Evolutionary conservation across 2,113 vertebrate species (phyloP), one percentile per base, ranked within the genome.

Genomic region (Brachirus orientalis): DNA sequence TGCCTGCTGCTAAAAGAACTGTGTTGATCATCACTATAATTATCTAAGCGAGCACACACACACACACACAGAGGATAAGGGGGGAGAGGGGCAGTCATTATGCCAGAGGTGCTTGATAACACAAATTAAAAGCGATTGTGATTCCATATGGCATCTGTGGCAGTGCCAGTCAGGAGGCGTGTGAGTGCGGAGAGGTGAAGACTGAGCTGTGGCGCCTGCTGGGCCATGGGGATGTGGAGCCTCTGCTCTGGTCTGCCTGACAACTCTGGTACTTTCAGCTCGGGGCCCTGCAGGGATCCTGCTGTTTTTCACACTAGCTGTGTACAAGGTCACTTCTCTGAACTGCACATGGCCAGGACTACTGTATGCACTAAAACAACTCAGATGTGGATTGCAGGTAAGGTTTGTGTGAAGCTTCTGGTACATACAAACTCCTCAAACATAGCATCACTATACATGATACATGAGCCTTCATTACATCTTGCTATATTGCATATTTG

Each of bases 131-230:
- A 69, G 59, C 44, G 16, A 88, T 65, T 79, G 74, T 71, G 74
- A 84, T 80, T 84, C 73, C 75, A 74, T 75, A 66, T 70, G 79
- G 84, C 89, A 85, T 69, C 66, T 76, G 66, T 64, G 70, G 68
- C 55, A 50, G 70, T 75, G 58, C 68, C 84, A 51, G 51, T 74
- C 50, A 66, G 71, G 72, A 73, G 47, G 53, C 50, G 64, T 47
- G 50, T 1, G 4, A 69, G 59, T 1, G 4, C 65, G 61, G 73
- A 63, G 44, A 65, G 58, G 58, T 55, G 79, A 70, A 75, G 74
- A 63, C 62, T 46, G 46, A 68, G 56, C 59, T 28, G 53, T 40
- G 52, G 55, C 69, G 60, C 82, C 75, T 77, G 48, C 84, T 79
- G 78, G 69, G 68, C 60, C 35, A 2, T 18, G 43, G 18, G 28